Conservation (phyloP, 2,888 invertebrate genomes). For the Catocala sponsa region DNA sequence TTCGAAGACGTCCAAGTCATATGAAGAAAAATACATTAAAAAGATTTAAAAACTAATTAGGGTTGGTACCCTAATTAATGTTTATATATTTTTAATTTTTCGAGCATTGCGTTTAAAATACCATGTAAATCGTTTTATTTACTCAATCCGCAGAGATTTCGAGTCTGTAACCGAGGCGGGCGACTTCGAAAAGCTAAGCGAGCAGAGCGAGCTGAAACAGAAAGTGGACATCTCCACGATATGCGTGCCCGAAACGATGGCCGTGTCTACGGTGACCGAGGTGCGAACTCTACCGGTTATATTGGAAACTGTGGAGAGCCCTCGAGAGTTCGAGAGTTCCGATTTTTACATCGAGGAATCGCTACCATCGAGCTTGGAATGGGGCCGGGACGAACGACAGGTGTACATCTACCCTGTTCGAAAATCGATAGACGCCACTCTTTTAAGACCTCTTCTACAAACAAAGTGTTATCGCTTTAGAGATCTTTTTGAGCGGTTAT, state of each 20-base stretch:
- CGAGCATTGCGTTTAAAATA: too few relatives aligned
- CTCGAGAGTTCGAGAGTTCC: conserved; percentile 91
- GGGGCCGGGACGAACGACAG: conserved; percentile 87
- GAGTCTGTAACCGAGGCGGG: conserved; percentile 95
- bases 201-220: conserved; percentile 84
- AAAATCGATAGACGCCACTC: conserved; percentile 30
- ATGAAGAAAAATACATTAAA: too few relatives aligned
- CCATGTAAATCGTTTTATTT: too few relatives aligned
- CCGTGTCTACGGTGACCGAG: conserved; percentile 88
- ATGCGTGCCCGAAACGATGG: conserved; percentile 82
- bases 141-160: conserved; percentile 87
- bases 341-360: conserved; percentile 97
- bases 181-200: conserved; percentile 93
- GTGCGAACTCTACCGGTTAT: conserved; percentile 79
- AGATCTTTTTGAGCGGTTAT: conserved; percentile 5
- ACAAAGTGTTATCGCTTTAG: neutral
- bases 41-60: too few relatives aligned
- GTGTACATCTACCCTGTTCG: conserved; percentile 67
- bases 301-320: conserved; percentile 60
- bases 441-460: conserved; percentile 38
- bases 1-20: too few relatives aligned
- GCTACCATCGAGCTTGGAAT: conserved; percentile 94
- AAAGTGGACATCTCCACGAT: conserved; percentile 75
- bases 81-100: too few relatives aligned
- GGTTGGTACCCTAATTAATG: too few relatives aligned